Evolutionary conservation across 2,888 invertebrate genomes (phyloP), one percentile per base, ranked within the genome.

Genomic region (Elysia crispata): DNA sequence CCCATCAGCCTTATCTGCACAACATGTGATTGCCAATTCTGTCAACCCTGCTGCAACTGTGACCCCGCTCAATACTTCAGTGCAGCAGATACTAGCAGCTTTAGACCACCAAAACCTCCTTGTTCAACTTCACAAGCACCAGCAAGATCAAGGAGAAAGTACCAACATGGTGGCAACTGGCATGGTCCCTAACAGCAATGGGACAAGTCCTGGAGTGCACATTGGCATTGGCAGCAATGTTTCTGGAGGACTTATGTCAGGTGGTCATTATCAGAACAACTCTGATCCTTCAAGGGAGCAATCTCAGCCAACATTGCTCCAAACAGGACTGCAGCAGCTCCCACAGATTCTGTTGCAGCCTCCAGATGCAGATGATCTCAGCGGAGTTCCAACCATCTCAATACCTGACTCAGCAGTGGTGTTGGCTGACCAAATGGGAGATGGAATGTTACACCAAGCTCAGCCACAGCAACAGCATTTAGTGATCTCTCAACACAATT

Each of bases 81-180:
- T 78, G 60, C 81, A 81, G 33, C 76, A 78, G 11, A 76, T 82
- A 25, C 66, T 75, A 54, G 74, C 67, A 49, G 31, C 60, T 57
- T 30, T 80, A 8, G 73, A 77, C 62, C 76, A 76, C 23, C 80
- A 80, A 33, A 76, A 80, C 1, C 54, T 77, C 6, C 66, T 80
- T 25, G 76, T 54, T 25, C 76, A 84, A 64, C 84, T 83, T 67
- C 87, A 86, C 54, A 83, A 86, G 57, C 85, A 85, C 75, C 85
- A 85, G 75, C 85, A 86, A 72, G 81, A 80, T 20, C 80, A 83
- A 41, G 41, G 41, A 41, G 41, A 41, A 6, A 41, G 11, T 41
- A 6, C 41, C 41, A n/a, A n/a, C n/a, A 41, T 41, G 41, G 41
- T 41, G 41, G 11, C 41, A 11, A 11, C 41, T 41, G 41, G 41